These are phyloP conservation scores for Drosophila virilis DNA, from an alignment of 1,140 invertebrate species.

Conservation along the genomic window DNA sequence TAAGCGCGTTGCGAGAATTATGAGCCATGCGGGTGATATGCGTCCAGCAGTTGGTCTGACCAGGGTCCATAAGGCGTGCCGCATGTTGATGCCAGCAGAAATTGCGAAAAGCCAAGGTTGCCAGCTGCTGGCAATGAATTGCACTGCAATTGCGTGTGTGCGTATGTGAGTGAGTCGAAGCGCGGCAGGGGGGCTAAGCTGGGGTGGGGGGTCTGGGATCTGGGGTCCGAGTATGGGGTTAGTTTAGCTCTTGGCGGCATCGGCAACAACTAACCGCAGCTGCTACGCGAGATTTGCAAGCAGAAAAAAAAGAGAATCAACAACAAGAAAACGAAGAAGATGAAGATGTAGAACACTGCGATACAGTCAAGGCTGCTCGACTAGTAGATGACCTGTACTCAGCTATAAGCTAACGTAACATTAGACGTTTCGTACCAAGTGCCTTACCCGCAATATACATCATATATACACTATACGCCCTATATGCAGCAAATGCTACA, in stretches of 20 bases:
- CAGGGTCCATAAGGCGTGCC: slow-evolving; percentile 21
- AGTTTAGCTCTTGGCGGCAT: neutral
- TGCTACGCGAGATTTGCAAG: slow-evolving; percentile 70
- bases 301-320: neutral
- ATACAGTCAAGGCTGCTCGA: too few species aligned
- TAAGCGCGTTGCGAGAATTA: slow-evolving; percentile 72
- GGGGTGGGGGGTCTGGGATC: neutral
- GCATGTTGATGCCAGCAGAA: slow-evolving; percentile 6
- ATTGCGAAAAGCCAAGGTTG: slow-evolving; percentile 14
- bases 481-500: too few species aligned
- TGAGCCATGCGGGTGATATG: slow-evolving; percentile 68
- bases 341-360: too few species aligned
- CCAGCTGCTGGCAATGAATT: slow-evolving; percentile 45
- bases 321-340: neutral
- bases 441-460: too few species aligned
- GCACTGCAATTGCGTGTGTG: slow-evolving; percentile 5
- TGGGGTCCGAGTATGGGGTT: neutral
- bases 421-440: too few species aligned
- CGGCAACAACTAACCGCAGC: slow-evolving; percentile 60
- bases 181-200: neutral
- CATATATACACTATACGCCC: too few species aligned
- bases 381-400: too few species aligned
- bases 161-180: neutral
- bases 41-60: slow-evolving; percentile 18
- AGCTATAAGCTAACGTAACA: too few species aligned